Percentiles rank a stretch among this genome's conserved stretches.
Evolutionary conservation across 2,888 invertebrate genomes (phyloP).

Genomic region (Drosophila anomelani): DNA sequence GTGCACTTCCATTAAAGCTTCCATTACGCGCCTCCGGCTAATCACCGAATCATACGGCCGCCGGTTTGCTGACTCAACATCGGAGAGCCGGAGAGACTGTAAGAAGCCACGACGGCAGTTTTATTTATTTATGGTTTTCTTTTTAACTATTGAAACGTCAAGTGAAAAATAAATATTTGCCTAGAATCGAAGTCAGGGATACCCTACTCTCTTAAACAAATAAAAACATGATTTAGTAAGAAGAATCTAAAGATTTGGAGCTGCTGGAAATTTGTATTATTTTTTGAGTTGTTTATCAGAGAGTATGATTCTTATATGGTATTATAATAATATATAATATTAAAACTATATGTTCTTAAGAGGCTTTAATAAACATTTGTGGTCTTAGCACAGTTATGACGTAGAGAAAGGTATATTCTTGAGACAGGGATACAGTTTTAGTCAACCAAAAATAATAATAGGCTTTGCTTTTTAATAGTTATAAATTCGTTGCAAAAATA

Average conservation of each 20-base stretch:
- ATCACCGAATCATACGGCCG: conserved; percentile 40
- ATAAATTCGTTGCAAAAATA: neutral
- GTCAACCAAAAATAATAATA: neutral
- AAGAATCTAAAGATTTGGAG: neutral
- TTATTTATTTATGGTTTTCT: neutral
- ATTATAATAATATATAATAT: neutral
- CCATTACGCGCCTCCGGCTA: conserved; percentile 68
- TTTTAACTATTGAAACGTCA: conserved; percentile 20
- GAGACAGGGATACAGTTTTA: neutral
- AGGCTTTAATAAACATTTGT: neutral
- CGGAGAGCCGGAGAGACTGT: conserved; percentile 21
- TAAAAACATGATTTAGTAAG: neutral
- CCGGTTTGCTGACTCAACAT: conserved; percentile 16
- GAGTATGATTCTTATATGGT: neutral
- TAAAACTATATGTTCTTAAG: neutral
- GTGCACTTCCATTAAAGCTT: conserved; percentile 61
- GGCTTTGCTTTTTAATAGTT: neutral
- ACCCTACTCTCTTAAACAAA: neutral
- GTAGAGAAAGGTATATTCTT: neutral
- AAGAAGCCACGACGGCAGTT: conserved; percentile 30
- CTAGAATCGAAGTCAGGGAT: neutral
- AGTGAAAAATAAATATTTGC: conserved; percentile 4
- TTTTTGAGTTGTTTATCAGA: neutral
- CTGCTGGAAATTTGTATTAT: neutral
- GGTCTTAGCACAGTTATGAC: neutral